Conservation (phyloP, 2,113 vertebrate genomes). For the Typhlomys cinereus region DNA sequence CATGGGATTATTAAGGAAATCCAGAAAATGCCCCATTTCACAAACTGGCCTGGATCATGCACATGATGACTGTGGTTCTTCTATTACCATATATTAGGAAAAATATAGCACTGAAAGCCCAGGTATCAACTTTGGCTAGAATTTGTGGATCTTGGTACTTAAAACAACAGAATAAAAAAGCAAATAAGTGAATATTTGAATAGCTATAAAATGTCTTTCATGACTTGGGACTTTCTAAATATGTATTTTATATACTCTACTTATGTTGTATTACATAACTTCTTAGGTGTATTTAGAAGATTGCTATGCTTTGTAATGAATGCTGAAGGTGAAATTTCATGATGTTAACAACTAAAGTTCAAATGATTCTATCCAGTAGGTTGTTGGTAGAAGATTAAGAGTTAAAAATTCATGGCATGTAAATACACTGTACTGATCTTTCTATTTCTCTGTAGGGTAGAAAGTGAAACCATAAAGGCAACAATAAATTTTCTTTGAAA, state of each 20-base stretch:
- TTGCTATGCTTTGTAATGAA: background rate
- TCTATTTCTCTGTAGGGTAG: background rate
- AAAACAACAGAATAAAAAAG: too few species aligned
- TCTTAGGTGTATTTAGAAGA: background rate
- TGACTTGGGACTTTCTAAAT: background rate
- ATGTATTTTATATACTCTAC: background rate
- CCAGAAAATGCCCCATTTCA: too few species aligned
- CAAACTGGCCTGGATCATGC: too few species aligned
- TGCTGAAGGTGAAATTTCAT: background rate
- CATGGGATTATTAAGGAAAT: background rate
- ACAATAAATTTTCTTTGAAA: background rate
- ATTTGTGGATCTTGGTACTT: too few species aligned
- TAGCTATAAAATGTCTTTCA: too few species aligned
- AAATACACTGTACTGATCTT: background rate
- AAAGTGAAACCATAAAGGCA: background rate
- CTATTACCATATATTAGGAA: too few species aligned
- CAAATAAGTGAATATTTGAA: too few species aligned
- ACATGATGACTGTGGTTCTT: too few species aligned
- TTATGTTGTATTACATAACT: background rate
- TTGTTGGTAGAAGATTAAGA: background rate
- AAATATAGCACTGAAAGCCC: too few species aligned
- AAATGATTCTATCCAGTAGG: background rate
- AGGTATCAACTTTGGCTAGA: too few species aligned
- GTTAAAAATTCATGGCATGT: background rate
- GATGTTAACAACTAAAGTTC: background rate